phyloP scores from a whole-genome alignment of 2,888 invertebrate species.

The Ypsolopha scabrella region DNA sequence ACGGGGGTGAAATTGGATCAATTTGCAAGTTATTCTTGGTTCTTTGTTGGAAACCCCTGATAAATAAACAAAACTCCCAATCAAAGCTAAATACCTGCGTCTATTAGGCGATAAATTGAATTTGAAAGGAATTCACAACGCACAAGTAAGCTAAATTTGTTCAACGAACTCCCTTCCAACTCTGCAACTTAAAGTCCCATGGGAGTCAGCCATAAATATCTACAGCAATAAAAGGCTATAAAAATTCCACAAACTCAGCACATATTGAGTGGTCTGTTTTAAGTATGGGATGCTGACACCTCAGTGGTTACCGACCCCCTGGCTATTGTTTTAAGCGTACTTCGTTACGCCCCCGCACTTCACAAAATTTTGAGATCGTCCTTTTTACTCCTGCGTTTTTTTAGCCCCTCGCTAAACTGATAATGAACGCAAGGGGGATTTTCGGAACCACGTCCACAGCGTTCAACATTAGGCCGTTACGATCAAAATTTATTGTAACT shows the following conservation, averaged over 20 bases:
- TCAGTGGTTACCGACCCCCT: conserved; percentile 29
- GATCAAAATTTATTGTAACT: conserved; percentile 58
- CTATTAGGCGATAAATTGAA: background rate
- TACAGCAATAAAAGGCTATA: conserved; percentile 50
- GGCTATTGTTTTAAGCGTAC: conserved; percentile 69
- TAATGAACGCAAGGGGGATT: conserved; percentile 47
- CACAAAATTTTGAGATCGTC: conserved; percentile 47
- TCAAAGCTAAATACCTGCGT: background rate
- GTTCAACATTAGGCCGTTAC: conserved; percentile 44
- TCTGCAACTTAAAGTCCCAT: conserved; percentile 16
- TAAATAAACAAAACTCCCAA: conserved; percentile 4
- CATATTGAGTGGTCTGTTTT: conserved; percentile 54
- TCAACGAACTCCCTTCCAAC: background rate
- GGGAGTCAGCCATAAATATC: conserved; percentile 48
- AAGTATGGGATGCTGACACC: conserved; percentile 24
- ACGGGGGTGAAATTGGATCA: conserved; percentile 60
- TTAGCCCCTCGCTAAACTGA: conserved; percentile 59
- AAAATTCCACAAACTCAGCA: conserved; percentile 63
- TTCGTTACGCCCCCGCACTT: conserved; percentile 63
- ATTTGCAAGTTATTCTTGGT: conserved; percentile 50
- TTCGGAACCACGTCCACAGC: conserved; percentile 18
- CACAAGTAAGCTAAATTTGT: background rate
- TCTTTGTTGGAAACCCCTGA: conserved; percentile 1
- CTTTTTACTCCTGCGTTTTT: conserved; percentile 46
- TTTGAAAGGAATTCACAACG: background rate